These are phyloP conservation scores for Periophthalmus modestus DNA, from an alignment of 2,113 vertebrate species.

Conservation along the genomic window DNA sequence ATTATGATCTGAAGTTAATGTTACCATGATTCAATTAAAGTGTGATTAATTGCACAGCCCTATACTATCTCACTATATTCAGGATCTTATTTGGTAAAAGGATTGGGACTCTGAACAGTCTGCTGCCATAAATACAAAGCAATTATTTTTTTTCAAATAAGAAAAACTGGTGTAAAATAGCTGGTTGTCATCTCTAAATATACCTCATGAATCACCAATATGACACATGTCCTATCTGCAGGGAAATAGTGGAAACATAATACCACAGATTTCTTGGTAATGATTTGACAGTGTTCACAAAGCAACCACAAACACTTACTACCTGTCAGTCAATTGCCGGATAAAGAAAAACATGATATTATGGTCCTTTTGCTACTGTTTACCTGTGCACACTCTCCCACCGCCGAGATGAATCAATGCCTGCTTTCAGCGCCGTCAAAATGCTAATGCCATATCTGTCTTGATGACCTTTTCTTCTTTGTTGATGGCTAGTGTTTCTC, in stretches of 20 bases:
- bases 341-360: slow-evolving; percentile 62
- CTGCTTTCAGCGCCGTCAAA: slow-evolving; percentile 39
- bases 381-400: slow-evolving; percentile 9
- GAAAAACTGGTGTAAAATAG: not conserved
- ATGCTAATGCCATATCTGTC: slow-evolving; percentile 61
- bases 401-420: not conserved
- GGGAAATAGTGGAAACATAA: slow-evolving; percentile 6
- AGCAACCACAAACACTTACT: slow-evolving; percentile 42
- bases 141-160: not conserved
- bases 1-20: not conserved
- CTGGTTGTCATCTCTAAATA: slow-evolving; percentile 5
- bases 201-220: not conserved
- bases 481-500: slow-evolving; percentile 68
- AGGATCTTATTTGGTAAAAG: not conserved
- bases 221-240: not conserved
- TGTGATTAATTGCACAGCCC: not conserved
- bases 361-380: slow-evolving; percentile 51
- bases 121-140: not conserved
- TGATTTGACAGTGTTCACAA: slow-evolving; percentile 36
- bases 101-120: not conserved
- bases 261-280: not conserved
- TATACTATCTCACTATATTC: not conserved
- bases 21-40: not conserved
- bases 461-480: slow-evolving; percentile 73
- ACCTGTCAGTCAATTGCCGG: slow-evolving; percentile 54